Conservation (phyloP, 2,113 vertebrate genomes). For the Neogobius melanostomus region DNA sequence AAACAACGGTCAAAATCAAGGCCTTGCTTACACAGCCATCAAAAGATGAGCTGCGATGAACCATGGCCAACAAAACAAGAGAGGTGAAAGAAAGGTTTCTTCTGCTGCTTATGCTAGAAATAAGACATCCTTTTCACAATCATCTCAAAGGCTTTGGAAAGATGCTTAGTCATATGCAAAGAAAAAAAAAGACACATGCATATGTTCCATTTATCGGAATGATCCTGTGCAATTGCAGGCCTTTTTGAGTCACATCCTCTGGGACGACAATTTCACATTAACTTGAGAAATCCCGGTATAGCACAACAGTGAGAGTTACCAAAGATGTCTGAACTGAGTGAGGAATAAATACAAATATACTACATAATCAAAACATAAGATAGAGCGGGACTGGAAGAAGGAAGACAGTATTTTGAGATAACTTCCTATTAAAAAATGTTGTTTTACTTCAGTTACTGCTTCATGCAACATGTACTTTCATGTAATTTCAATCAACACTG, state of each 20-base stretch:
- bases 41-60: background rate
- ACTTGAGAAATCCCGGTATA: constrained; percentile 7
- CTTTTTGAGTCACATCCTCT: constrained; percentile 33
- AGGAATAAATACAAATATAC: background rate
- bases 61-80: background rate
- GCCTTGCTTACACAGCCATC: no score
- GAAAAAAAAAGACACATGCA: constrained; percentile 8
- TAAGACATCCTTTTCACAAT: background rate
- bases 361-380: background rate
- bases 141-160: background rate
- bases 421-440: no score
- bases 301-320: background rate
- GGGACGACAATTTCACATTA: constrained; percentile 23
- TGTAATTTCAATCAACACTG: background rate
- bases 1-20: background rate
- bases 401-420: no score
- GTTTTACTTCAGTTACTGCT: background rate
- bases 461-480: background rate
- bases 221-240: background rate
- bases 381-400: no score
- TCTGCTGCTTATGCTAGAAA: background rate
- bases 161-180: background rate
- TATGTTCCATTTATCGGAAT: background rate
- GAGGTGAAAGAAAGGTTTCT: background rate
- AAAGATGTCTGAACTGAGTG: background rate